These are phyloP conservation scores for Callimorpha dominula DNA, from an alignment of 2,888 invertebrate species.

Conservation along the genomic window DNA sequence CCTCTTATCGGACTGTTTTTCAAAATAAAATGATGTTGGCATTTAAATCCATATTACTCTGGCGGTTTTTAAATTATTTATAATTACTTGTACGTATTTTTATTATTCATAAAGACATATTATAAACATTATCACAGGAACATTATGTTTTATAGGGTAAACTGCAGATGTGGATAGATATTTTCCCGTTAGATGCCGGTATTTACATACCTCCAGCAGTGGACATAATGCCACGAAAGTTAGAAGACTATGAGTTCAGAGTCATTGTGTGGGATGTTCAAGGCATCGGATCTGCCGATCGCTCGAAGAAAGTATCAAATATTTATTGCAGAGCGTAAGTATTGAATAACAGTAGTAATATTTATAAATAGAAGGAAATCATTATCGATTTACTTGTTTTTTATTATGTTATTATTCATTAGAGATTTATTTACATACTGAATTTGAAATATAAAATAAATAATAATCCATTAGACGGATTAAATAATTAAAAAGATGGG, in stretches of 20 bases:
- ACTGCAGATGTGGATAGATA: conserved; percentile 96
- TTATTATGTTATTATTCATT: too few relatives aligned
- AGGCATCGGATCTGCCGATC: conserved; percentile 87
- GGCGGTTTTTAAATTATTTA: too few relatives aligned
- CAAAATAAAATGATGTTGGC: too few relatives aligned
- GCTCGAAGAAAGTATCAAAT: conserved; percentile 91
- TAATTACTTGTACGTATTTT: too few relatives aligned
- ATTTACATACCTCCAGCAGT: conserved; percentile 89
- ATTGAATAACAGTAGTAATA: not conserved
- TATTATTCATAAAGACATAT: too few relatives aligned
- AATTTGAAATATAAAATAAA: too few relatives aligned
- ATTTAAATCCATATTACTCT: too few relatives aligned
- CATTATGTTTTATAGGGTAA: conserved; percentile 89
- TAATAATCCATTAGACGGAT: not conserved
- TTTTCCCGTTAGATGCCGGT: conserved; percentile 88
- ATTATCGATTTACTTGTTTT: too few relatives aligned
- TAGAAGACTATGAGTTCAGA: conserved; percentile 89
- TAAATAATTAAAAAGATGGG: not conserved
- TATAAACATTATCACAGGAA: not conserved
- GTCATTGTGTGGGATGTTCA: conserved; percentile 89
- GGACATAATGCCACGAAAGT: conserved; percentile 91
- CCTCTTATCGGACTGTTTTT: too few relatives aligned
- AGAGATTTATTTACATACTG: too few relatives aligned
- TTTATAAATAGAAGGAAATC: not conserved
- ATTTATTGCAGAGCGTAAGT: conserved; percentile 91